Base-by-base conservation (phyloP, 1,140 invertebrate species). In the Wiebesia pumilae region DNA sequence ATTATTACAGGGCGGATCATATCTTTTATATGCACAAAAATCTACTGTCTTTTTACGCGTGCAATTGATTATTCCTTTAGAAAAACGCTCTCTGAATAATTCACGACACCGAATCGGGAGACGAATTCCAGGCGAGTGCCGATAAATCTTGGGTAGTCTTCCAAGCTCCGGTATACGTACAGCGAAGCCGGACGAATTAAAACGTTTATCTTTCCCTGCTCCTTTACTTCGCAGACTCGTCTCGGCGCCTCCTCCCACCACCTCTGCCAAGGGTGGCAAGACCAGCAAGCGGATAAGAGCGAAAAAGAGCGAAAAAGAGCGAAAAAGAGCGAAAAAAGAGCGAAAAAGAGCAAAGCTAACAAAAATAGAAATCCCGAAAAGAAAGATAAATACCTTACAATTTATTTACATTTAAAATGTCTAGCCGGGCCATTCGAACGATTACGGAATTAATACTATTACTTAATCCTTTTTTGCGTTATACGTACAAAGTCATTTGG, bases 151-250 rank as follows among this genome's bases (percentile, higher is more conserved):
- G 58, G 47, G 12, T 30, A 62, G 30, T 83, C 10, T 77, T 51
- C 27, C 58, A 62, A 79, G 69, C 78, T 77, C 87, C 4, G 33
- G 14, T 38, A 47, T 51, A 65, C 51, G 19, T 75, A 51, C 80
- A 81, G 1, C 30, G 47, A 71, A 65, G 67, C 80, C 54, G 3
- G 58, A 35, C 82, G 82, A 87, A 81, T 80, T 78, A 83, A 83
- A 83, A 77, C 73, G 71, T 83, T 83, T 83, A 83, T 87, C 86
- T 87, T 83, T 84, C 73, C 58, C 40, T 67, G 83, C 51, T 84
- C 82, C 82, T 77, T 65, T 73, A 35, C 62, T 83, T 38, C n/a
- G 33, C 33, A 83, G 33, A 27, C 19, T 80, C 54, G 62, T 12
- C 16, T 58, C 81, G 33, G 21, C 1, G 33, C 24, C 19, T 40